Conservation (phyloP, 2,888 invertebrate species). For the Phrixothrix hirtus region DNA sequence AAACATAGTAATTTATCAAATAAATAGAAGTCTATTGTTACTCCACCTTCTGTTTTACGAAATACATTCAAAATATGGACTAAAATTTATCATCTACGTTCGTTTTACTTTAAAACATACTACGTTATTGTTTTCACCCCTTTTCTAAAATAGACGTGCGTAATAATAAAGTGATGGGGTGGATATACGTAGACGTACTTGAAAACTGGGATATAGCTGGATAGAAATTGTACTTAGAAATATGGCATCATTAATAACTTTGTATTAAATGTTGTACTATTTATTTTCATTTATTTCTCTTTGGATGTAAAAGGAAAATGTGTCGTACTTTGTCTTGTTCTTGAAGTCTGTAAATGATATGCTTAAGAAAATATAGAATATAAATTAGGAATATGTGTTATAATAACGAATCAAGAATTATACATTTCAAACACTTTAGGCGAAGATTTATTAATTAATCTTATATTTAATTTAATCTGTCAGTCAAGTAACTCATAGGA, state of each 20-base stretch:
- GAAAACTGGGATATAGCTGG: conserved; percentile 25
- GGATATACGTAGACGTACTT: conserved; percentile 29
- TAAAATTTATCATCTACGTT: conserved; percentile 55
- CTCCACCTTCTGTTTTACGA: conserved; percentile 48
- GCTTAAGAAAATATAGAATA: conserved; percentile 3
- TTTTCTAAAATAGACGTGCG: conserved; percentile 35
- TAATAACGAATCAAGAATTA: background rate
- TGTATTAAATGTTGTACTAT: conserved; percentile 55
- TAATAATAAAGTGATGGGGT: conserved; percentile 23
- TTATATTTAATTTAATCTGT: background rate
- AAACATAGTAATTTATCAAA: conserved; percentile 56
- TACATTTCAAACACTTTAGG: background rate
- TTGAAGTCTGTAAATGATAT: conserved; percentile 4
- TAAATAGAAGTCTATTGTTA: conserved; percentile 55
- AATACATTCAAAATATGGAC: conserved; percentile 53
- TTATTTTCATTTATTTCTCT: conserved; percentile 54
- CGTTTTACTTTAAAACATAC: conserved; percentile 46
- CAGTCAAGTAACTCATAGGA: no score
- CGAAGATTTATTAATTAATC: conserved; percentile 6
- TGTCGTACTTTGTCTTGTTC: conserved; percentile 43
- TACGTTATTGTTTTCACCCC: conserved; percentile 47
- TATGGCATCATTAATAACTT: conserved; percentile 55
- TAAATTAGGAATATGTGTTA: conserved; percentile 4
- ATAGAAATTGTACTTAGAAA: conserved; percentile 50
- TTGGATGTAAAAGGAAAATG: conserved; percentile 47